phyloP scores from a whole-genome alignment of 2,888 invertebrate genomes.

The Papilio elwesi region DNA sequence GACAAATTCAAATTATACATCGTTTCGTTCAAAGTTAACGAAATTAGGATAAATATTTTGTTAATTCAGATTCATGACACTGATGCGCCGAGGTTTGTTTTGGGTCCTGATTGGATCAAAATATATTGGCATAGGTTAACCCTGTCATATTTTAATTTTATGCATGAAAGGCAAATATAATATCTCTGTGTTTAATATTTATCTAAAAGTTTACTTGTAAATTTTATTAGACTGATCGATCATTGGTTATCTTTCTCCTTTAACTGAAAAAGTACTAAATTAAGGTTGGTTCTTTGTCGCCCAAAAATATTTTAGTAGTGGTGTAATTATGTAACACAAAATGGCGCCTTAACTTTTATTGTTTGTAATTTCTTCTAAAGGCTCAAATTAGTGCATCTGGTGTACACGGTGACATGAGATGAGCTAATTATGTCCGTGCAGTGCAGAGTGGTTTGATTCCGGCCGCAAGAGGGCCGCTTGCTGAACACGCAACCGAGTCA shows the following conservation, averaged over 20 bases:
- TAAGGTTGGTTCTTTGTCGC: background rate
- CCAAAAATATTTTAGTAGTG: background rate
- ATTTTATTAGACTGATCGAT: background rate
- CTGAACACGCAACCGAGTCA: constrained; percentile 74
- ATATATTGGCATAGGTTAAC: background rate
- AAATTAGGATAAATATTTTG: background rate
- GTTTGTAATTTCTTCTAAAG: constrained; percentile 40
- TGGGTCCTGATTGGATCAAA: background rate
- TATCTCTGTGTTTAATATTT: no score
- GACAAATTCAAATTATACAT: constrained; percentile 13
- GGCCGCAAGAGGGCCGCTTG: constrained; percentile 62
- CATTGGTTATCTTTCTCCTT: background rate
- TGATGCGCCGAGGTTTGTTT: background rate
- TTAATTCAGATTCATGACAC: constrained; percentile 3
- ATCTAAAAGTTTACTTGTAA: no score
- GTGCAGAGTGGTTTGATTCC: constrained; percentile 62
- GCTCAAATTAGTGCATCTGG: constrained; percentile 53
- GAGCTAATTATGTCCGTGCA: constrained; percentile 66
- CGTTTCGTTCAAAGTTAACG: constrained; percentile 28
- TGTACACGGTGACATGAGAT: constrained; percentile 61
- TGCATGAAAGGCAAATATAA: background rate
- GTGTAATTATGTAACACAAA: background rate
- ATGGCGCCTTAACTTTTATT: background rate
- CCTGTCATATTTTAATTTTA: background rate
- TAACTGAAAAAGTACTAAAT: background rate